Evolutionary conservation across 2,113 vertebrate species (phyloP), one percentile per base, ranked within the genome.

Genomic region (Bostrychus sinensis): DNA sequence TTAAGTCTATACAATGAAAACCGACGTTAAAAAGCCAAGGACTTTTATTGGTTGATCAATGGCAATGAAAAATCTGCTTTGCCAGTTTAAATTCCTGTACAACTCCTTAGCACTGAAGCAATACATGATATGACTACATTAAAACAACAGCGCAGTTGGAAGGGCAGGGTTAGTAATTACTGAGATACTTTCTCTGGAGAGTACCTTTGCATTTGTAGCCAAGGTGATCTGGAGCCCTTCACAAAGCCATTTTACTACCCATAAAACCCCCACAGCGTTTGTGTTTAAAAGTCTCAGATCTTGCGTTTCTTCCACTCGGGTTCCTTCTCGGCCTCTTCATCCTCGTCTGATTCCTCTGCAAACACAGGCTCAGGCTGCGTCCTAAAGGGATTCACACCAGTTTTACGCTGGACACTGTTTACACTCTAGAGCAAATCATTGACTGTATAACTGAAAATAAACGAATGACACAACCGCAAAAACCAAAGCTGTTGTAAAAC

Each of bases 271-370:
- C 16, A 3, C 62, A 37, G 50, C 2, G 30, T 14, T 25, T 32
- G 30, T 4, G 30, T 32, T 7, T 10, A 56, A 19, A 37, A 9
- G 4, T 25, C 82, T 97, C 90, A 99, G 73, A 99, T 97, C 91
- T 98, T 99, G 79, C 96, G 94, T 84, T 98, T 99, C 91, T 99
- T 98, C 97, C 97, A 98, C 62, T 96, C 93, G 2, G 97, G 97
- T 71, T 96, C 96, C 67, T 95, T 93, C 41, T 96, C 94, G 13
- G 92, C 90, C 72, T 94, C 95, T 58, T 99, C 96, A 37, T 98
- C 97, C 75, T 96, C 95, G 2, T 92, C 93, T 20, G 96, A 95
- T 41, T 95, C 93, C 82, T 95, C 95, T 0, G 95, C 96, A 90
- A 99, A 98, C 85, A 98, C 55, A 1, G 95, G 86, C 78, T 94